A percentile compares a stretch with the other conserved stretches of the same genome.
phyloP scores from a whole-genome alignment of 2,113 vertebrate genomes.

The Tylochromis polylepis region DNA sequence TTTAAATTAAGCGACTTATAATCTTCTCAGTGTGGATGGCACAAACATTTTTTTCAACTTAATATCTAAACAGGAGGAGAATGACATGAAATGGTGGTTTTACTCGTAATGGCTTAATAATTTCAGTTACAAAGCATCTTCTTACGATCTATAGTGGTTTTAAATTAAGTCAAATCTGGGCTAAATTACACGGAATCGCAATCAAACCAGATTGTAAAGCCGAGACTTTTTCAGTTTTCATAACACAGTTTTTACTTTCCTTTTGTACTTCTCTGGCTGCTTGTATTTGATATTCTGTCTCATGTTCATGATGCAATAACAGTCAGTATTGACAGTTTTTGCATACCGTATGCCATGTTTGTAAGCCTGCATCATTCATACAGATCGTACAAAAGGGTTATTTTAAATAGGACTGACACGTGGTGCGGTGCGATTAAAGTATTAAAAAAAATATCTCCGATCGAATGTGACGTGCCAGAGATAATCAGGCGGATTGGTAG shows the following conservation, averaged over 20 bases:
- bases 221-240: not conserved
- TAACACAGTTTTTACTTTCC: not conserved
- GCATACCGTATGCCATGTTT: not conserved
- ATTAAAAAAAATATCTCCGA: not conserved
- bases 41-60: not conserved
- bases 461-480: not conserved
- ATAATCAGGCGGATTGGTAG: not conserved
- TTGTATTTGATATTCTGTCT: slow-evolving; percentile 40
- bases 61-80: not conserved
- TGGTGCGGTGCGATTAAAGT: not conserved
- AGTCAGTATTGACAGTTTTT: slow-evolving; percentile 10
- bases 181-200: not conserved
- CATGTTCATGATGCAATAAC: slow-evolving; percentile 47
- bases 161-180: not conserved
- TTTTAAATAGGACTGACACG: slow-evolving; percentile 7
- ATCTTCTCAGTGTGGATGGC: not conserved
- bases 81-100: not conserved
- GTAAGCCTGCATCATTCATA: slow-evolving; percentile 34
- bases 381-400: not conserved
- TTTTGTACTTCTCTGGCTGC: not conserved
- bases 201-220: not conserved
- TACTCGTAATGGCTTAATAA: not conserved
- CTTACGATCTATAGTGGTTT: not conserved
- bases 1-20: not conserved
- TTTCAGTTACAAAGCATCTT: not conserved